Base-by-base conservation (phyloP, 2,888 invertebrate species). In the Athalia cordata region DNA sequence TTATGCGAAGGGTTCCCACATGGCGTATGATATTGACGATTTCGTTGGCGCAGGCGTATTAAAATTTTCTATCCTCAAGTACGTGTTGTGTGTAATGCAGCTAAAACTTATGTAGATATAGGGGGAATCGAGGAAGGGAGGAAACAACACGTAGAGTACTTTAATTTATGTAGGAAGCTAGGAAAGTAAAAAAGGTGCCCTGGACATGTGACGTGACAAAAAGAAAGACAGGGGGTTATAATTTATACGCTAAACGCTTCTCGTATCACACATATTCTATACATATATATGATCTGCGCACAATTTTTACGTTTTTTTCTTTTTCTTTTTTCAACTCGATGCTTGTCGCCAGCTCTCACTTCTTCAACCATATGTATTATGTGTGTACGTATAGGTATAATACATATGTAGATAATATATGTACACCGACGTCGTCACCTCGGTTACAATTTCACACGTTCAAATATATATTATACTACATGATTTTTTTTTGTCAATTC, bases 171-270 rank as follows among this genome's bases (percentile, higher is more conserved):
- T 82, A 82, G 81, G 81, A 82, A 82, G 81, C 81, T 82, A 82
- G 82, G 79, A 82, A 83, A 82, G 72, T 72, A 72, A 72, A 72
- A 79, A 78, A 77, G 66, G 79, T 80, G 79, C 76, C 78, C 79
- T 78, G 81, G 85, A 85, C 86, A 86, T 85, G 85, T 86, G 86
- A 85, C 82, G 83, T 79, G 79, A 82, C 85, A 86, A 86, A 86
- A 86, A 86, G 84, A 81, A 62, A 65, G 80, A 81, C 82, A 79
- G 83, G 84, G 29, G 85, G 85, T 87, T 87, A 87, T 87, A 87
- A 87, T 87, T 87, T 87, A 87, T 87, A 87, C 85, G 84, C 81
- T 86, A 85, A 87, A 87, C 85, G 85, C 84, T 83, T 75, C 74
- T n/a, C 6, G 55, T 52, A 52, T 7, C n/a, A 55, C n/a, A 55